Evolutionary conservation across 1,140 invertebrate genomes (phyloP), one percentile per base, ranked within the genome.

Genomic region (Papilio helenus): DNA sequence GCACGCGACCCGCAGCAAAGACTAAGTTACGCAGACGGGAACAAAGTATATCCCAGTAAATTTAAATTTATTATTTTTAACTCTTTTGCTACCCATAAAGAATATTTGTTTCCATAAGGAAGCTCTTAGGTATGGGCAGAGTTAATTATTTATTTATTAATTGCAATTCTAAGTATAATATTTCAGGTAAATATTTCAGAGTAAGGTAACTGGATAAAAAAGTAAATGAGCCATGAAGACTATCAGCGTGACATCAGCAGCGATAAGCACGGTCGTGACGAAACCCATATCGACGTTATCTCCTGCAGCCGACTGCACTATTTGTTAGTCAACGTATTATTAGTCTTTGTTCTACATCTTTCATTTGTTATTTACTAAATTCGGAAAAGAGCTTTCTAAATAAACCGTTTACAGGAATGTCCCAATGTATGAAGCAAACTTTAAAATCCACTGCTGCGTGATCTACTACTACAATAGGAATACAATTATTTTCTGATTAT

Each of bases 1-100:
- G 93, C 93, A 94, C 93, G 93, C 93, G 91, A 94, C 93, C 85
- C 82, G n/a, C 18, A 5, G 3, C 90, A 92, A 82, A 93, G 92
- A 93, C n/a, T 87, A 89, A 29, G 23, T 49, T n/a, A 14, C 16
- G 71, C n/a, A 72, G 49, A 68, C 26, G 2, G 5, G 23, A 23
- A 55, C 51, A 55, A 55, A 55, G 20, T 7, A 55, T 18, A 14
- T 18, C 3, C 4, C 46, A 49, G 1, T 49, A 49, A 0, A 49
- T 16, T 49, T 49, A 18, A 55, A 55, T n/a, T 55, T 55, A 20
- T 9, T 20, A 55, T 51, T 18, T 1, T n/a, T 51, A 51, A 46
- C 44, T 49, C 46, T 4, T 49, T 3, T 49, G 46, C 46, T 16
- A 18, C 18, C 46, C 5, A 49, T 18, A 18, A 7, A 49, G 16